A percentile compares a stretch with the other conserved stretches of the same genome.
These are phyloP conservation scores for Aplochiton taeniatus DNA, from an alignment of 2,797 vertebrate species.

Conservation along the genomic window DNA sequence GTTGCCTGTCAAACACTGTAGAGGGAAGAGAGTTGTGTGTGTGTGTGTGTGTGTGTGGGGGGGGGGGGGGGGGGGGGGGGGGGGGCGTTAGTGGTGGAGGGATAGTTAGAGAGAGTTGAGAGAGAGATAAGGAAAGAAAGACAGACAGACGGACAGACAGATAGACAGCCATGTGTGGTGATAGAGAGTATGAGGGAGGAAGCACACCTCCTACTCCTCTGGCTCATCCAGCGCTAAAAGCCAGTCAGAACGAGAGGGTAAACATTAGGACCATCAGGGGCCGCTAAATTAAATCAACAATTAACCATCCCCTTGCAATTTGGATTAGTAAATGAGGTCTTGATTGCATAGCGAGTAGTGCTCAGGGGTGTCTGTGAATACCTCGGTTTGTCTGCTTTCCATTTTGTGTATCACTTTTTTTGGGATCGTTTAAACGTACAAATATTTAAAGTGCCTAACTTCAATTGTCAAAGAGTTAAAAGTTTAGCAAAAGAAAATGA, in stretches of 20 bases:
- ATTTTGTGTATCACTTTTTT: too few species aligned
- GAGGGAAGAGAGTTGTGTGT: constrained; percentile 5
- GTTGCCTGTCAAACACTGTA: neutral
- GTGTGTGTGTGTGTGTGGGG: neutral
- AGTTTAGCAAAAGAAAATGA: too few species aligned
- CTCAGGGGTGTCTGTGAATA: neutral
- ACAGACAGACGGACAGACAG: neutral
- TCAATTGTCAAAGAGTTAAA: too few species aligned
- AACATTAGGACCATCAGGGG: constrained; percentile 49
- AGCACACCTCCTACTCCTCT: constrained; percentile 43
- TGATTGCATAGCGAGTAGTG: constrained; percentile 8
- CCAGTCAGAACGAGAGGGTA: constrained; percentile 44
- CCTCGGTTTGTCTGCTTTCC: neutral
- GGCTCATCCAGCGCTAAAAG: constrained; percentile 44
- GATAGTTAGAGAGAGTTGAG: constrained; percentile 25
- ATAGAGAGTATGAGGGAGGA: constrained; percentile 24
- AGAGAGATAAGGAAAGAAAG: constrained; percentile 23
- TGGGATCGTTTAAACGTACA: too few species aligned
- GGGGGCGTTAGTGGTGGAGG: constrained; percentile 15
- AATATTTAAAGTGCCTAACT: too few species aligned
- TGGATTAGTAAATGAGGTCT: constrained; percentile 27
- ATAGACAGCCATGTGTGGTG: neutral
- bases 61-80: constrained; percentile 18
- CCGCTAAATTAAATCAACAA: constrained; percentile 51
- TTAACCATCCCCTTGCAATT: constrained; percentile 31